Conservation (phyloP, 2,113 vertebrate genomes). For the Odontophorus gujanensis region DNA sequence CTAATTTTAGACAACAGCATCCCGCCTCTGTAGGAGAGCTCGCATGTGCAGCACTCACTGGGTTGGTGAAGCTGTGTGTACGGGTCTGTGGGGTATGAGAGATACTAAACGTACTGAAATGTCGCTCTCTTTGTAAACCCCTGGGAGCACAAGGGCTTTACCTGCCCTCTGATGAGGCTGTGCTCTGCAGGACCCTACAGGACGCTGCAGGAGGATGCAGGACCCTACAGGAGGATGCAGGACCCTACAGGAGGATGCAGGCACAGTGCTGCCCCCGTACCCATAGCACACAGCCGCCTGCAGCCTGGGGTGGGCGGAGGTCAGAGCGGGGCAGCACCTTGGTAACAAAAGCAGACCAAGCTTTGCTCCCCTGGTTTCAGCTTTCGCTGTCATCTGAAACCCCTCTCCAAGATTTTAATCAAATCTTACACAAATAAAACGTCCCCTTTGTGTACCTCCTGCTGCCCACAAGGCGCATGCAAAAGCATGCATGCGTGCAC, state of each 20-base stretch:
- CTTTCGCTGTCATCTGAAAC: conserved; percentile 54
- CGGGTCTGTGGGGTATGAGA: background rate
- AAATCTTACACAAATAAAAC: background rate
- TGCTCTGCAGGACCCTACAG: background rate
- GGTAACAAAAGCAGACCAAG: background rate
- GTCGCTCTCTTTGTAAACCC: background rate
- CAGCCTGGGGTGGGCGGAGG: background rate
- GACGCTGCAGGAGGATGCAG: background rate
- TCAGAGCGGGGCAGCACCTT: background rate
- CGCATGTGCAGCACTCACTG: rapidly evolving
- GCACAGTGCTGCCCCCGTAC: background rate
- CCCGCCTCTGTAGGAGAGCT: background rate
- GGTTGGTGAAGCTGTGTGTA: background rate
- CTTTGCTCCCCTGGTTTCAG: background rate
- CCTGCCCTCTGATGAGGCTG: background rate
- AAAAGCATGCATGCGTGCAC: background rate
- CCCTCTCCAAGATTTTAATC: conserved; percentile 39
- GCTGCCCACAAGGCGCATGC: background rate
- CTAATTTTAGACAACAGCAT: background rate
- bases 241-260: background rate
- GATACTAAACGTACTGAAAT: background rate
- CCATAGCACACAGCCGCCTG: rapidly evolving
- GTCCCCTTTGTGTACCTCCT: background rate
- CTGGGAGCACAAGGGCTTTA: background rate
- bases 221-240: no score